Conservation (phyloP, 2,797 vertebrate genomes). For the Pelobates cultripes region DNA sequence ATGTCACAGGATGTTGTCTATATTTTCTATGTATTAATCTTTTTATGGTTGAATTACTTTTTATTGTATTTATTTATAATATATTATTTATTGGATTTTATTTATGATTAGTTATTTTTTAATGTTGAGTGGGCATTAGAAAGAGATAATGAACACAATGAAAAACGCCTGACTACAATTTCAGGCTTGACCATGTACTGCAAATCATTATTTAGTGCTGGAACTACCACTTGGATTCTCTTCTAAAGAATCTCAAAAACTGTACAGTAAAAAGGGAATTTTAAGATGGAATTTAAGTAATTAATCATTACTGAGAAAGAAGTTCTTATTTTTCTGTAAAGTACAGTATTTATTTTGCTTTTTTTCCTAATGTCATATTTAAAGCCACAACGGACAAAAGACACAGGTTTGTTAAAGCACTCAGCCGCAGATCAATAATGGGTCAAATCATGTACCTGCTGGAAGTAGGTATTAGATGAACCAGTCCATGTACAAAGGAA, state of each 20-base stretch:
- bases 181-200: constrained; percentile 7
- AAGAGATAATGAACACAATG: background rate
- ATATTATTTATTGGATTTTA: constrained; percentile 7
- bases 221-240: background rate
- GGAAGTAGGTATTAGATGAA: background rate
- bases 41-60: background rate
- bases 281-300: background rate
- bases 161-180: constrained; percentile 6
- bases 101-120: constrained; percentile 16
- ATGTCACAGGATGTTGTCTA: background rate
- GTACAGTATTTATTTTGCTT: background rate
- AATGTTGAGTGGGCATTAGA: background rate
- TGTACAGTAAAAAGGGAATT: background rate
- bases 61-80: background rate
- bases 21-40: background rate
- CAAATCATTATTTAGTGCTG: background rate
- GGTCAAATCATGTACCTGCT: background rate
- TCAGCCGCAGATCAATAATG: constrained; percentile 15
- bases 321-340: background rate
- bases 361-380: background rate
- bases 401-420: background rate
- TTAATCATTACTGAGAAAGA: background rate
- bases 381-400: constrained; percentile 40
- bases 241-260: background rate
- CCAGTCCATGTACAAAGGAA: too few relatives aligned